Evolutionary conservation across 2,797 vertebrate genomes (phyloP), one percentile per base, ranked within the genome.

Genomic region (Carduelis carduelis): DNA sequence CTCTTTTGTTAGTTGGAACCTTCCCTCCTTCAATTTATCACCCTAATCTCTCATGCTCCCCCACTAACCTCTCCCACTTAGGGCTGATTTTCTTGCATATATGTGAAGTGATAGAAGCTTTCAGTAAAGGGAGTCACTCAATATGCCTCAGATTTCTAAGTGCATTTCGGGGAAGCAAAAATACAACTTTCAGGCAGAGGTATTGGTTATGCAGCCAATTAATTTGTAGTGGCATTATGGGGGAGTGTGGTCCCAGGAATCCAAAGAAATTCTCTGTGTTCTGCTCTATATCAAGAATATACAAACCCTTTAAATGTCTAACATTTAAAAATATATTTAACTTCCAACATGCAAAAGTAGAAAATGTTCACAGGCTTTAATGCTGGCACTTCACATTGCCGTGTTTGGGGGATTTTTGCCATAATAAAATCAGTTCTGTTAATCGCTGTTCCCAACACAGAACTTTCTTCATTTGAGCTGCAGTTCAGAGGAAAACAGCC

Each of bases 311-410:
- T 83, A 87, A 89, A 87, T 15, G 39, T 79, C 77, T 88, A 93
- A 74, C 90, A 47, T 93, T 87, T 91, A 74, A 77, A 80, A 39
- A 92, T 71, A 70, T 71, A 74, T 56, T 6, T 59, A 41, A 80
- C 49, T 89, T 87, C 80, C 72, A 72, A 72, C 28, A 32, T 4
- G 26, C 28, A 93, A 91, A 91, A 61, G 49, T 44, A 79, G 75
- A 81, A 94, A 91, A 94, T 27, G 17, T 66, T 88, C 94, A 53
- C 79, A 92, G 56, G 50, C 71, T 95, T 94, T 90, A 71, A 82
- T 87, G 69, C 0, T 92, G 83, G 76, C 56, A 47, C 53, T 94
- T 92, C 6, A 11, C n/a, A 43, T 64, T 76, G 9, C 63, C 27
- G 19, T 6, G 18, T 37, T 75, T 69, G 19, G 39, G 35, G 4